Evolutionary conservation across 2,888 invertebrate species (phyloP), one percentile per base, ranked within the genome.

Genomic region (Eugnorisma glareosa): DNA sequence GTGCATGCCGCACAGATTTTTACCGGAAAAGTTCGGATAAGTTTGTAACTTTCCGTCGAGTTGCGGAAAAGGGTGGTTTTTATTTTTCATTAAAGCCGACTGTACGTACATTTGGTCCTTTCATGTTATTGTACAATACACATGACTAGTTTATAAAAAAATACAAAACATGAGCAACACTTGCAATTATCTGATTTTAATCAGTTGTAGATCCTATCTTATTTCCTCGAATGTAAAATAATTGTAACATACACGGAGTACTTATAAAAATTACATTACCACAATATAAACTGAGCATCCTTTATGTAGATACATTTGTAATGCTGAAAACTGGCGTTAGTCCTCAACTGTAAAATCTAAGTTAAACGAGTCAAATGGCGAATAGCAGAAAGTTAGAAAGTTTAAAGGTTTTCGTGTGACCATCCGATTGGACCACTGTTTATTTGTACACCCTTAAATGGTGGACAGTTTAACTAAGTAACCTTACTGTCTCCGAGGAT

Each of bases 341-440:
- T 76, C 31, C 75, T 51, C 10, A 64, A 73, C 74, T 69, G 57
- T 70, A 59, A 77, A 81, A 75, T 61, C 45, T 11, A 75, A 77
- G 40, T 83, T 73, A 59, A 84, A 77, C 57, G 31, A 73, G 70
- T 61, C 24, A 69, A 72, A 59, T 57, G 43, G 59, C 40, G 75
- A 84, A 80, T 67, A 82, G 71, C 45, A 75, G 75, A 8, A 75
- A 79, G 79, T 83, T 87, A 81, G 75, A 8, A 75, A 79, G 79
- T 83, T 87, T 81, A 89, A 89, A 87, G 81, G 86, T 43, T 86
- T 86, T 85, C 75, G 77, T 82, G 81, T 81, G 79, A 61, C 75
- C 63, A 61, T 66, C 64, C 63, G 77, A 68, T 79, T 78, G 59
- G 24, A 13, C 63, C 63, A 37, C 57, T 74, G 76, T 85, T 80